Base-by-base conservation (phyloP, 2,888 invertebrate species). In the Megastigmus dorsalis region DNA sequence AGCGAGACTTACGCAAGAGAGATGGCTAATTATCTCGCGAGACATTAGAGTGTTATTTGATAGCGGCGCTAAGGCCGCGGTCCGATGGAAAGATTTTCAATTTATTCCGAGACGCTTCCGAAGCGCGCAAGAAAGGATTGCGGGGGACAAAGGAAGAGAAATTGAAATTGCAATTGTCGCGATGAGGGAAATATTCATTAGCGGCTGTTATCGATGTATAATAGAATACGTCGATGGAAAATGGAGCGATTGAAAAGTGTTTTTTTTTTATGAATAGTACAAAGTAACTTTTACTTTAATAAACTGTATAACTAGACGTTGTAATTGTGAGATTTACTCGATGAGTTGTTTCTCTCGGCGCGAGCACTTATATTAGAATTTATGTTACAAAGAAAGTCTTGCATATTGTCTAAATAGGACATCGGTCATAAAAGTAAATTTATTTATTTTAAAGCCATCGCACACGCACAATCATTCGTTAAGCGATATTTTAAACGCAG, bases 31-130 rank as follows among this genome's bases (percentile, higher is more conserved):
- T 67, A 67, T 67, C 33, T 43, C 13, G 45, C 30, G 41, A 23
- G 45, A 45, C 41, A n/a, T 59, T 54, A 55, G 26, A 41, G 45
- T 13, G 55, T 45, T 36, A 18, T 23, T 67, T 45, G 54, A 45
- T 18, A 13, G 7, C 41, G 0, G 7, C 3, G 18, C 15, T 6
- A 4, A 13, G 7, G 20, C 7, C 15, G 13, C 1, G 9, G 55
- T 28, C 41, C 20, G 23, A 45, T 20, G 3, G 15, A 10, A 13
- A 13, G 23, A 45, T 67, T 59, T 68, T 59, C 59, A 50, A 57
- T 57, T 57, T 59, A 15, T 36, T 45, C 30, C 10, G 5, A 18
- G 6, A n/a, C 38, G 30, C 20, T 66, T 43, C 20, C 55, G 43
- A 4, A 28, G 28, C 5, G n/a, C n/a, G 50, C 6, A 50, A 26